phyloP scores from a whole-genome alignment of 2,113 vertebrate species.

The Thamnaconus septentrionalis region DNA sequence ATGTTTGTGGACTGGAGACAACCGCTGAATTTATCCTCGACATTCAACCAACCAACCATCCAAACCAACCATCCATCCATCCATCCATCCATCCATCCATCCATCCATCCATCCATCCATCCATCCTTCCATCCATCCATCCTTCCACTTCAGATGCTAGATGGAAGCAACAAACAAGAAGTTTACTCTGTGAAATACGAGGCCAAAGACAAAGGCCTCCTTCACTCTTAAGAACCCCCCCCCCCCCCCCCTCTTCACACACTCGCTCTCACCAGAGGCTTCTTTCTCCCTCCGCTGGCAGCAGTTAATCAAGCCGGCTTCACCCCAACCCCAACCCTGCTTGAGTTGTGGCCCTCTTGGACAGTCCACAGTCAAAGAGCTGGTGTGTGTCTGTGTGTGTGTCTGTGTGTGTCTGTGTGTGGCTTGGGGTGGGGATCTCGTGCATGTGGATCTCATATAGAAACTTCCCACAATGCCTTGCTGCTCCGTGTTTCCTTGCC shows the following conservation, averaged over 20 bases:
- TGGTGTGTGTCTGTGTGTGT: not conserved
- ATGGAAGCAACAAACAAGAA: constrained; percentile 73
- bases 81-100: no score
- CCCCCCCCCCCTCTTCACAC: constrained; percentile 13
- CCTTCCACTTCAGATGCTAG: no score
- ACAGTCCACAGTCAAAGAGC: constrained; percentile 39
- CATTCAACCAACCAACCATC: no score
- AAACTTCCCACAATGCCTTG: constrained; percentile 64
- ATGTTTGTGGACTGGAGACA: no score
- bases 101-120: no score
- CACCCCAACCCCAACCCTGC: constrained; percentile 4
- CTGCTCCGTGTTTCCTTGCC: constrained; percentile 67
- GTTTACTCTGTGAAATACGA: constrained; percentile 69
- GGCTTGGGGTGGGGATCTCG: constrained; percentile 1
- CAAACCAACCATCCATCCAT: no score
- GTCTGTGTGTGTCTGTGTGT: not conserved
- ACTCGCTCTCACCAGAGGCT: constrained; percentile 32
- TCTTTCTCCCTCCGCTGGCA: constrained; percentile 51
- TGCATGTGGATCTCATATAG: constrained; percentile 2
- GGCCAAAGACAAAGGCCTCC: constrained; percentile 64
- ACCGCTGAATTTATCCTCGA: no score
- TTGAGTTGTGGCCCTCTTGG: constrained; percentile 59
- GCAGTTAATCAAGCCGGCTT: constrained; percentile 62
- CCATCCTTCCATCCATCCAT: not conserved
- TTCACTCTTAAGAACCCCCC: constrained; percentile 43